Evolutionary conservation across 2,797 vertebrate species (phyloP), one percentile per base, ranked within the genome.

Genomic region (Chromis chromis): DNA sequence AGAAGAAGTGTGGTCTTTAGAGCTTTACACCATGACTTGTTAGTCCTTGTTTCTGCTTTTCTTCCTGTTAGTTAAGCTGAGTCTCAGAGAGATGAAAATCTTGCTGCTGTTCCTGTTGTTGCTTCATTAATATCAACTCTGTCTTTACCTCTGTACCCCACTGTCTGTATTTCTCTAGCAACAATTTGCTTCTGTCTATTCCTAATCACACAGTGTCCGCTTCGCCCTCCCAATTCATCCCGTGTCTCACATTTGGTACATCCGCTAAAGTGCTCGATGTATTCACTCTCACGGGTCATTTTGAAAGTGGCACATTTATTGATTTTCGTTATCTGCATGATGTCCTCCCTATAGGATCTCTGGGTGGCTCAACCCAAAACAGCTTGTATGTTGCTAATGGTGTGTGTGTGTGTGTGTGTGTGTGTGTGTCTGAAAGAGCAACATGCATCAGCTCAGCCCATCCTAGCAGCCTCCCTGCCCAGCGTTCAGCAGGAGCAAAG

Each of bases 291-390:
- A 57, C 16, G 0, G 64, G 78, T 75, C 62, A 52, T 68, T 73
- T 76, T 67, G n/a, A 57, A 83, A 70, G 58, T 65, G 52, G 25
- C 31, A 39, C 40, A 9, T 33, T 21, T 36, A 76, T 81, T 61
- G 78, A 76, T 78, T 68, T 74, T 62, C 12, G 75, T 57, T 53
- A 54, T 74, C 69, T 42, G 12, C 4, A 9, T 46, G 56, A 53
- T 76, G 63, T 52, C 70, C 61, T 78, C 70, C 16, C 62, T 21
- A 33, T 17, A 33, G 48, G 22, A 60, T 69, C 56, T 54, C 9
- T 19, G 0, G 9, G 44, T 31, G 0, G 22, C 44, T 70, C 31
- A 2, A 39, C 50, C 44, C 28, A 6, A 56, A 77, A 57, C 67
- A 42, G 57, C 67, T 40, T 25, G 49, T 65, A 31, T 27, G 58